Evolutionary conservation across 2,113 vertebrate genomes (phyloP).

Genomic region (Reinhardtius hippoglossoides): DNA sequence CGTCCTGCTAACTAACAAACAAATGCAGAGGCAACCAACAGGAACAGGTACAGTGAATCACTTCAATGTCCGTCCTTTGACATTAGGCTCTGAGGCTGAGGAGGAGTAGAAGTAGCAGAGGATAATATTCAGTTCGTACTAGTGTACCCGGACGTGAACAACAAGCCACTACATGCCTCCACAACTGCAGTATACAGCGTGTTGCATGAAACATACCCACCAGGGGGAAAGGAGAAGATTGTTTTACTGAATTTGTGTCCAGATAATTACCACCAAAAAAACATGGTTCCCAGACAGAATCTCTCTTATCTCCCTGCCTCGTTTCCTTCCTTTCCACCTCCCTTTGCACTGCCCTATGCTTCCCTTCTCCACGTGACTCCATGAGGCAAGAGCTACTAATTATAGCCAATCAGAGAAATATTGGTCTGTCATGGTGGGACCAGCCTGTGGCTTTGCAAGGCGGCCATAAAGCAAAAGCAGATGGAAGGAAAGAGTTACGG

Average conservation of each 20-base stretch:
- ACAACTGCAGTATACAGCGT: neutral
- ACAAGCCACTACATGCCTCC: neutral
- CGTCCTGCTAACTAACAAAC: too few species aligned
- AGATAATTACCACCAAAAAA: neutral
- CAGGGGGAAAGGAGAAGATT: too few species aligned
- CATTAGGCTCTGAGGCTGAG: neutral
- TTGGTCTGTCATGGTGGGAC: slow-evolving; percentile 24
- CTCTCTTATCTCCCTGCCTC: neutral
- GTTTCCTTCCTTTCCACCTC: neutral
- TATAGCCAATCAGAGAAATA: slow-evolving; percentile 51
- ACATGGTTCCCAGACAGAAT: neutral
- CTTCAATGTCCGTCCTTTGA: neutral
- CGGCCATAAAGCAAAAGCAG: neutral
- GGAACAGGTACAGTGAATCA: slow-evolving; percentile 13
- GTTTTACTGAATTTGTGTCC: neutral
- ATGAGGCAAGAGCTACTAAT: slow-evolving; percentile 48
- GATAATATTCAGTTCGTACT: neutral
- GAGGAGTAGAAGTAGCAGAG: neutral
- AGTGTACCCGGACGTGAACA: neutral
- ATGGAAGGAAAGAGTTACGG: neutral
- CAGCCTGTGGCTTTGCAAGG: slow-evolving; percentile 3
- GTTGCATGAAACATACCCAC: too few species aligned
- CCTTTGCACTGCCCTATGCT: neutral
- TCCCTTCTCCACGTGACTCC: slow-evolving; percentile 5
- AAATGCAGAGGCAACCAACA: neutral